phyloP scores from a whole-genome alignment of 2,888 invertebrate species.

The Crocallis elinguaria region DNA sequence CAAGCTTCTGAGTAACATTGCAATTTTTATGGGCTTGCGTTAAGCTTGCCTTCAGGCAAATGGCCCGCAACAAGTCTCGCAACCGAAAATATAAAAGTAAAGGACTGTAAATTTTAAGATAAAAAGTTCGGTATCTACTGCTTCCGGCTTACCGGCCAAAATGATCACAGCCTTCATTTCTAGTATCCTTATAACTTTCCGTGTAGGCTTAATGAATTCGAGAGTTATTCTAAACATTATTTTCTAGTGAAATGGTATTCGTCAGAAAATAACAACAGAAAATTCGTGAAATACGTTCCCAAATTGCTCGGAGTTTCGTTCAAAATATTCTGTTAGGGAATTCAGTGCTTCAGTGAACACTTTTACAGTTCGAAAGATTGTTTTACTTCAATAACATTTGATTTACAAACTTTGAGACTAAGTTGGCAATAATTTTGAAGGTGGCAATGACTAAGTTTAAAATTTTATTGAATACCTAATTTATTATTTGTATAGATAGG shows the following conservation, averaged over 20 bases:
- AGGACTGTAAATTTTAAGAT: too few species aligned
- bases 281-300: slow-evolving; percentile 21
- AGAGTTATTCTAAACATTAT: slow-evolving; percentile 16
- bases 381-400: slow-evolving; percentile 42
- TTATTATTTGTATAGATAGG: not conserved
- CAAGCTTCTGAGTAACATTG: too few species aligned
- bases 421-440: slow-evolving; percentile 30
- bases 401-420: slow-evolving; percentile 33
- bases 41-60: too few species aligned
- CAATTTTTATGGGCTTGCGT: too few species aligned
- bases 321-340: slow-evolving; percentile 23
- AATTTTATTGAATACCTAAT: slow-evolving; percentile 1
- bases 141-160: slow-evolving; percentile 1
- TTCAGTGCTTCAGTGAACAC: slow-evolving; percentile 27
- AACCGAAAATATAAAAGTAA: too few species aligned
- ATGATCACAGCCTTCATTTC: not conserved
- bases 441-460: slow-evolving; percentile 22
- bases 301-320: slow-evolving; percentile 20
- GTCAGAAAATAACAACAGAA: slow-evolving; percentile 13
- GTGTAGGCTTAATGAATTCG: slow-evolving; percentile 18
- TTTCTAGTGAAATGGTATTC: slow-evolving; percentile 13
- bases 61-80: too few species aligned
- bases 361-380: slow-evolving; percentile 35
- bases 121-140: too few species aligned
- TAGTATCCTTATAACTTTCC: slow-evolving; percentile 3